Conservation (phyloP, 1,140 invertebrate genomes). For the Patella vulgata region DNA sequence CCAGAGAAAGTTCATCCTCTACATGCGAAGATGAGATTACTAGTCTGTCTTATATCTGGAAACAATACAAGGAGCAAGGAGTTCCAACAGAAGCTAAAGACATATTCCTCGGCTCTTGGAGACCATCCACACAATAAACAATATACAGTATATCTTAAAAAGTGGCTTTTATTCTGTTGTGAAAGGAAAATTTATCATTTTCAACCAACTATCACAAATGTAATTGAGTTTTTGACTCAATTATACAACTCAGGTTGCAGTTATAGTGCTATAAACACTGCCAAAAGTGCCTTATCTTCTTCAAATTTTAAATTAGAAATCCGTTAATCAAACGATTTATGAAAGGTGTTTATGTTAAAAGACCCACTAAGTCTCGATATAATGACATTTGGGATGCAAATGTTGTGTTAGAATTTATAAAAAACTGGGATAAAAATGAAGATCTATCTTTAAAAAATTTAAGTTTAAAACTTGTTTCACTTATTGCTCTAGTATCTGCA, state of each 20-base stretch:
- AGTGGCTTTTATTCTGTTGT: slow-evolving; percentile 23
- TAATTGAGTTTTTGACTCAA: slow-evolving; percentile 18
- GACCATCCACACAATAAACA: slow-evolving; percentile 21
- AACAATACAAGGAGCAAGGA: slow-evolving; percentile 11
- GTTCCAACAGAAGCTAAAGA: slow-evolving; percentile 16
- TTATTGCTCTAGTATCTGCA: too few species aligned
- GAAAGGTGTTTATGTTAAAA: slow-evolving; percentile 24
- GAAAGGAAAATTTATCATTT: slow-evolving; percentile 15
- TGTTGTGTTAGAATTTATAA: slow-evolving; percentile 15
- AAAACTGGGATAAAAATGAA: too few species aligned
- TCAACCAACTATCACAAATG: slow-evolving; percentile 11
- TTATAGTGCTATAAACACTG: slow-evolving; percentile 27
- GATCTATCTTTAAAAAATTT: too few species aligned
- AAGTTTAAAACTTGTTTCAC: too few species aligned
- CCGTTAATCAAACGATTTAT: slow-evolving; percentile 17
- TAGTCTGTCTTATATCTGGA: slow-evolving; percentile 29
- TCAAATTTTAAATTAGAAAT: not conserved
- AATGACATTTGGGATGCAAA: slow-evolving; percentile 21
- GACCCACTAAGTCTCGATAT: slow-evolving; percentile 18
- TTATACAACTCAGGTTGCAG: slow-evolving; percentile 6
- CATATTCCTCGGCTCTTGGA: slow-evolving; percentile 24
- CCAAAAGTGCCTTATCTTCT: slow-evolving; percentile 17
- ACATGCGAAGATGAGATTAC: slow-evolving; percentile 8
- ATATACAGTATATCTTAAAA: slow-evolving; percentile 23
- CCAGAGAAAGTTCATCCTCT: slow-evolving; percentile 18